Base-by-base conservation (phyloP, 2,797 vertebrate species). In the Ambastaia sidthimunki region DNA sequence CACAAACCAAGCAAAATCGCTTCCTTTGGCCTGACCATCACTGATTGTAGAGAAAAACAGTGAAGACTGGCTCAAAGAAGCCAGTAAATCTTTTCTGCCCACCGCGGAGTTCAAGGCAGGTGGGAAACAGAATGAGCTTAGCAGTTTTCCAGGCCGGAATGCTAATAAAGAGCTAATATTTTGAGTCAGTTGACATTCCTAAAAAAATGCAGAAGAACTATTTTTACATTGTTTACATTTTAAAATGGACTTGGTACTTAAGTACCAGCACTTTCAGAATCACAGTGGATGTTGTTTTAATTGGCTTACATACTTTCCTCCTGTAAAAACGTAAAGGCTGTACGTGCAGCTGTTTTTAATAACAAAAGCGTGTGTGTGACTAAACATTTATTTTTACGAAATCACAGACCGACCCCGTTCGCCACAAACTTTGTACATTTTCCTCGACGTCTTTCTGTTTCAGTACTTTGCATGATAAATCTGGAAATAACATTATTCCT, bases 301-400 rank as follows among this genome's bases (percentile, higher is more conserved):
- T 57, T 50, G 60, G 73, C 65, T 28, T 73, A 79, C 44, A 62
- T 72, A 86, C 70, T 78, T 59, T 87, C 71, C 80, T 78, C 41
- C 76, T 78, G 89, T 84, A 86, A 88, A 88, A 90, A 81, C 76
- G 71, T 86, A 74, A 85, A 82, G 71, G 81, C 84, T 82, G 73
- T 76, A 85, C 85, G 79, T 74, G 54, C 84, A 80, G 78, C 84
- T 87, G 81, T 83, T 85, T 90, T 85, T 83, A 90, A 86, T 86
- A 89, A 84, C 79, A 77, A 86, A 89, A 84, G 86, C 76, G 85
- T 83, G 77, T 83, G 84, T 78, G 80, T 62, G 50, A 80, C 84
- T 83, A 80, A 73, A 85, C 71, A 80, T 85, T 82, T 72, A 75
- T 85, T 88, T 86, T 83, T 71, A 82, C 74, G 80, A 87, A 76